Evolutionary conservation across 37 sponge, comb jelly and placozoan genomes (phyloP), one percentile per base, ranked within the genome.

Genomic region (Oopsacas minuta): DNA sequence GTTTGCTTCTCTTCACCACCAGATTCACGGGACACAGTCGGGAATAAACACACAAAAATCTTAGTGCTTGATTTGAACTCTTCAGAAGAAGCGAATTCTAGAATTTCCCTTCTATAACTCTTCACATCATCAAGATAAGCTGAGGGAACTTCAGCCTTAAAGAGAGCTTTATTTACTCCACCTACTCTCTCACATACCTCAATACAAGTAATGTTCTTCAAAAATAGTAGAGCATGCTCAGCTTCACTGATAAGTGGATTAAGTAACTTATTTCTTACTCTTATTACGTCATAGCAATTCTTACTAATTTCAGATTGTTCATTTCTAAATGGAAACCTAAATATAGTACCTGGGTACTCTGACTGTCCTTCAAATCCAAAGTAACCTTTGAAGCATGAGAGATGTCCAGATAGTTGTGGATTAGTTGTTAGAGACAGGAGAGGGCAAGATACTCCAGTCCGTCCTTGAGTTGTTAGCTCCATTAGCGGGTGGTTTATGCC

Each of bases 1-100:
- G 7, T 12, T n/a, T 61, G 28, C 28, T 34, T 61, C 75, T 61
- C 1, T n/a, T 61, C 75, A 25, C 75, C 22, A n/a, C 28, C 30
- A 5, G 1, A 25, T 61, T 34, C 75, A 3, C 75, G 22, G 30
- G 75, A 61, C 32, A 20, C 1, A n/a, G 75, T 61, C 5, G 75
- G 75, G 75, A 61, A 61, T 34, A 61, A 61, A 61, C 75, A 61
- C 20, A 61, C 75, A 61, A 61, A 61, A 25, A 61, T 3, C 22
- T 61, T 61, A 3, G 75, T 61, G 75, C 17, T 10, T 5, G 17
- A 32, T 3, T 32, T 5, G 75, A 32, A 61, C 30, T 61, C 75
- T 12, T n/a, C 28, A 12, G 17, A 20, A 12, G 75, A 61, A 32
- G 28, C 75, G 30, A 61, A 61, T n/a, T 12, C 22, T 3, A 3